Conservation (phyloP, 2,797 vertebrate species). For the Merluccius polli region DNA sequence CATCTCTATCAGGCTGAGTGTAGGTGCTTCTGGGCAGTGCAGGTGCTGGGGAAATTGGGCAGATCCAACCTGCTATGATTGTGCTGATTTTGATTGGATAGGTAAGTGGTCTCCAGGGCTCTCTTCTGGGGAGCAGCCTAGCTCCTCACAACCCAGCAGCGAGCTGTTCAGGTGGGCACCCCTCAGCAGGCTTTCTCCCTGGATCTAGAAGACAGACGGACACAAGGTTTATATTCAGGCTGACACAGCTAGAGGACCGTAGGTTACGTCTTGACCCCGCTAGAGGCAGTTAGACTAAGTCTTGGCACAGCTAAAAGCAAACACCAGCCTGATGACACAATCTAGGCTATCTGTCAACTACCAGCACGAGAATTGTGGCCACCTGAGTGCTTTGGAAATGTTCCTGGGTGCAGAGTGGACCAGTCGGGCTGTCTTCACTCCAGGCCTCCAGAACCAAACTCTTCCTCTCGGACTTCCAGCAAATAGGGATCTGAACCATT, state of each 20-base stretch:
- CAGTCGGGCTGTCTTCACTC: background rate
- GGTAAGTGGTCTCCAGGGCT: conserved; percentile 61
- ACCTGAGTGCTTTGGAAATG: background rate
- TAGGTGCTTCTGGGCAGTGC: conserved; percentile 16
- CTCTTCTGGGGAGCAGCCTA: conserved; percentile 68
- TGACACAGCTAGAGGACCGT: background rate
- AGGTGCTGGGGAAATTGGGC: conserved; percentile 2
- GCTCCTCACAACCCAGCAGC: conserved; percentile 74
- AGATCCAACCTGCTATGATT: background rate
- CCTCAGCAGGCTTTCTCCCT: conserved; percentile 60
- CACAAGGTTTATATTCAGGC: background rate
- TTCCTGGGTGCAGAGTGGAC: background rate
- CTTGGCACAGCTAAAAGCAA: background rate
- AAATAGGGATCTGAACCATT: background rate
- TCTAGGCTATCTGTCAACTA: background rate
- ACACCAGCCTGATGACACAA: background rate
- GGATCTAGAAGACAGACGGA: conserved; percentile 39
- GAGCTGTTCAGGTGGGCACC: conserved; percentile 72
- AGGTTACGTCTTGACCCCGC: background rate
- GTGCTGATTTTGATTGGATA: background rate
- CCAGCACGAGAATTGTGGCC: background rate
- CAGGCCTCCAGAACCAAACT: background rate
- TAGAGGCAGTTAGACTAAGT: background rate
- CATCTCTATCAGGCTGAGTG: background rate
- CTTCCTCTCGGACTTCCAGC: background rate